These are phyloP conservation scores for Melanogrammus aeglefinus DNA, from an alignment of 2,797 vertebrate genomes.

Conservation along the genomic window DNA sequence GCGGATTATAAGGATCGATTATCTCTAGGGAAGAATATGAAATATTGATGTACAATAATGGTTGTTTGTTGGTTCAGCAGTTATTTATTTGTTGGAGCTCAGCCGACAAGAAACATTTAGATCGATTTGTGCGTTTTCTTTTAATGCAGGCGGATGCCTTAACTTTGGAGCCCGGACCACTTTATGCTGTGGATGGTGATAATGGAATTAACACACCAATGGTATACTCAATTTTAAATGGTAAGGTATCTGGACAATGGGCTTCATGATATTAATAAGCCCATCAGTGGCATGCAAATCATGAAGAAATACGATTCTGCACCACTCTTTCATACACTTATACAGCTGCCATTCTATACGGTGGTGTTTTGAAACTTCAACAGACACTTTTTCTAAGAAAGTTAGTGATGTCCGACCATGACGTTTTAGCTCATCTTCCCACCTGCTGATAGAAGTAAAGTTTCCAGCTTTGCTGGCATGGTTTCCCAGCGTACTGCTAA, in stretches of 20 bases:
- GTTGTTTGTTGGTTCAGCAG: not conserved
- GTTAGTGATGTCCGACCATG: too few relatives aligned
- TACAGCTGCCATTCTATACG: not conserved
- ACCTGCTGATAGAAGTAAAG: too few relatives aligned
- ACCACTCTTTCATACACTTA: not conserved
- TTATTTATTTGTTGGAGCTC: not conserved
- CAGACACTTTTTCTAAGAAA: too few relatives aligned
- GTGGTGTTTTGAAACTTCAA: too few relatives aligned
- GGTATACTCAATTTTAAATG: slow-evolving; percentile 69
- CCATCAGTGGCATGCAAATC: not conserved
- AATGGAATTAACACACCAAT: slow-evolving; percentile 64
- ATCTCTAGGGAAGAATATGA: not conserved
- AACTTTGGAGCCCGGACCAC: slow-evolving; percentile 74
- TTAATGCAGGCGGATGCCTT: slow-evolving; percentile 64
- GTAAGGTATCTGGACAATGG: slow-evolving; percentile 50
- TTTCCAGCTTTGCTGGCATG: too few relatives aligned
- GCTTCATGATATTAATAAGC: not conserved
- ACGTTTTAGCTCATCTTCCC: too few relatives aligned
- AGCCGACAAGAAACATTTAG: not conserved
- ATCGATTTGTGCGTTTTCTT: not conserved
- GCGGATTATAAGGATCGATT: not conserved
- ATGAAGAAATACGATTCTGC: not conserved
- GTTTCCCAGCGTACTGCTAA: too few relatives aligned
- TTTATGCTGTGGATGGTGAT: slow-evolving; percentile 87
- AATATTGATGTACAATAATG: not conserved